Conservation (phyloP, 2,113 vertebrate species). For the Psettodes erumei region DNA sequence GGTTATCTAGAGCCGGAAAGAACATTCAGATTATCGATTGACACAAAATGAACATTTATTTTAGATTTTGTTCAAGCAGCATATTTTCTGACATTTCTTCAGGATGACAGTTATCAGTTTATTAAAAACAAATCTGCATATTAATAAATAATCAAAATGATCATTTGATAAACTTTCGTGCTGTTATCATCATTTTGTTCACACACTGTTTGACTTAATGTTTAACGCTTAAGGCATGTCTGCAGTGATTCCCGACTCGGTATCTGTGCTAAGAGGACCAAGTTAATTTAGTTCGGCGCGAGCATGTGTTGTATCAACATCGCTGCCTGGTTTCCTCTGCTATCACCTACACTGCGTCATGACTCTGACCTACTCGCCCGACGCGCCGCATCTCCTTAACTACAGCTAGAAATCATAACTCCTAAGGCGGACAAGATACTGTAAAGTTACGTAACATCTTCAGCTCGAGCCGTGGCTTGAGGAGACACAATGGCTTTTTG, state of each 20-base stretch:
- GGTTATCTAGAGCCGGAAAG: not conserved
- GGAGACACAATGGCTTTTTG: constrained; percentile 84
- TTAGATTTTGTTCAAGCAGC: not conserved
- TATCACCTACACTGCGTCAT: not conserved
- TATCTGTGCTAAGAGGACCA: not conserved
- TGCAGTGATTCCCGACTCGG: not conserved
- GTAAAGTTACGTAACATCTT: constrained; percentile 74
- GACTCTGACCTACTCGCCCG: constrained; percentile 8
- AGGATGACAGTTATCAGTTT: not conserved
- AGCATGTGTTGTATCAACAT: not conserved
- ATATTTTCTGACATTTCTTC: too few species aligned
- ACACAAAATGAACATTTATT: not conserved
- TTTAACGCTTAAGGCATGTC: not conserved
- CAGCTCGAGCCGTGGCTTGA: constrained; percentile 56
- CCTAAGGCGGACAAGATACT: constrained; percentile 73
- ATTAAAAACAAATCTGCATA: not conserved
- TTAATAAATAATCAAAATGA: not conserved
- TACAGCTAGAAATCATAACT: constrained; percentile 42
- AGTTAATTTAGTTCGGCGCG: not conserved
- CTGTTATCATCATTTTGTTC: not conserved
- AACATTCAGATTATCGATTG: not conserved
- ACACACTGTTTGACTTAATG: not conserved
- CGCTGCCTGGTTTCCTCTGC: not conserved
- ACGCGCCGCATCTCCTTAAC: not conserved
- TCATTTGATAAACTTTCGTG: not conserved